Conservation (phyloP, 2,113 vertebrate genomes). For the Bambusicola thoracicus region DNA sequence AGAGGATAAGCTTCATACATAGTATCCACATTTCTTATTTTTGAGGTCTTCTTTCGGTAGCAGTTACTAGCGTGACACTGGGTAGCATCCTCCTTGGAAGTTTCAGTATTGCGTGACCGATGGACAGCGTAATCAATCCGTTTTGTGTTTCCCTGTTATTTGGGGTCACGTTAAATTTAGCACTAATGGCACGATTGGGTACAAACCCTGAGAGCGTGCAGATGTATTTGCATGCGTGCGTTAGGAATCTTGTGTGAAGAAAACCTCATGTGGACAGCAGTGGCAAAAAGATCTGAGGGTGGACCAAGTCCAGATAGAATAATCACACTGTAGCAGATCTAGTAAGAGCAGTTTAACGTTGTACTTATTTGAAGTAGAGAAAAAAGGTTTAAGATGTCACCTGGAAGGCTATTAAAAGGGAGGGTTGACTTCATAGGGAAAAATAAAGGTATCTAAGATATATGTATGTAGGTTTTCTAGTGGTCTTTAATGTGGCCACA, state of each 20-base stretch:
- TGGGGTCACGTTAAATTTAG: background rate
- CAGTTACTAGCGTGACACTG: background rate
- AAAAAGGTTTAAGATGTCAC: background rate
- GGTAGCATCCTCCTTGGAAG: background rate
- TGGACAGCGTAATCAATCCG: background rate
- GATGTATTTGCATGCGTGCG: background rate
- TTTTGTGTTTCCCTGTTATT: background rate
- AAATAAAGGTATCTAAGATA: background rate
- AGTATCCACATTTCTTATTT: background rate
- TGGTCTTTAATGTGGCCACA: background rate
- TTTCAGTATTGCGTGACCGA: fast-evolving
- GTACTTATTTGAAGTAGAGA: background rate
- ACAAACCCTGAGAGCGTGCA: background rate
- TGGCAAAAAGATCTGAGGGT: background rate
- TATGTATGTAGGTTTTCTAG: background rate
- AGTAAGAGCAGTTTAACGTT: background rate
- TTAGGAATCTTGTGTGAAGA: background rate
- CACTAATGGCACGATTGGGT: background rate
- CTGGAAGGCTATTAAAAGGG: background rate
- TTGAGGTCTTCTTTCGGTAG: background rate
- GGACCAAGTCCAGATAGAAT: background rate
- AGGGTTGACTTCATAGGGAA: background rate
- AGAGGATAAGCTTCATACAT: background rate
- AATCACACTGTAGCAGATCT: background rate
- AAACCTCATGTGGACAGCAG: background rate